phyloP scores from a whole-genome alignment of 1,140 invertebrate species.

The Antheraea pernyi region DNA sequence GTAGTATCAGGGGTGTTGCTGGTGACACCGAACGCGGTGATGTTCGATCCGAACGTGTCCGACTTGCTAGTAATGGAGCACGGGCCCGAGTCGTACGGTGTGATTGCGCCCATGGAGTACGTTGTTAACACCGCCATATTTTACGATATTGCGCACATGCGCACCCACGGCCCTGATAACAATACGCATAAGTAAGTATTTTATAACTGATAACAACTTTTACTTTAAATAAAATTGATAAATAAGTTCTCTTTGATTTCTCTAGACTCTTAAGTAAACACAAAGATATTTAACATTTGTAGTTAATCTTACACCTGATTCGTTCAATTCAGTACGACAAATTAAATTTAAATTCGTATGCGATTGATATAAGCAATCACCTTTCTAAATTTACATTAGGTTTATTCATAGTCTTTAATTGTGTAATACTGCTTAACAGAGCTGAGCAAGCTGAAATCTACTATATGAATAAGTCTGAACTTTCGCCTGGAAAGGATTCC shows the following conservation, averaged over 20 bases:
- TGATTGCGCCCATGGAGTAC: conserved; percentile 98
- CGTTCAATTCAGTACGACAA: no score
- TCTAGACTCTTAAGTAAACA: no score
- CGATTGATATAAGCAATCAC: no score
- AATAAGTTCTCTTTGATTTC: no score
- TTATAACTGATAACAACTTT: no score
- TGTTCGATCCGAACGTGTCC: conserved; percentile 99
- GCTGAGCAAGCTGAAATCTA: conserved; percentile 89
- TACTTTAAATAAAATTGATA: no score
- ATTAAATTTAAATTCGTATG: no score
- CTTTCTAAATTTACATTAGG: no score
- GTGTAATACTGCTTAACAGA: conserved; percentile 49
- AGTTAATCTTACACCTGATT: no score
- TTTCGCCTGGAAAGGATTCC: conserved; percentile 82
- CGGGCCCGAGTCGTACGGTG: conserved; percentile 96
- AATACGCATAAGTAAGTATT: conserved; percentile 62
- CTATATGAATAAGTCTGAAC: conserved; percentile 85
- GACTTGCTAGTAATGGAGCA: conserved; percentile 98
- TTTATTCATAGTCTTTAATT: not conserved
- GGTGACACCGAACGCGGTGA: conserved; percentile 98
- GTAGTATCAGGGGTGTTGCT: conserved; percentile 96
- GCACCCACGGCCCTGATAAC: conserved; percentile 76
- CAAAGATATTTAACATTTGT: no score
- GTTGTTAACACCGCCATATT: conserved; percentile 97
- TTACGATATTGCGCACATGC: conserved; percentile 97